Evolutionary conservation across 2,113 vertebrate species (phyloP).

Genomic region (Ptychochromis oligacanthus): DNA sequence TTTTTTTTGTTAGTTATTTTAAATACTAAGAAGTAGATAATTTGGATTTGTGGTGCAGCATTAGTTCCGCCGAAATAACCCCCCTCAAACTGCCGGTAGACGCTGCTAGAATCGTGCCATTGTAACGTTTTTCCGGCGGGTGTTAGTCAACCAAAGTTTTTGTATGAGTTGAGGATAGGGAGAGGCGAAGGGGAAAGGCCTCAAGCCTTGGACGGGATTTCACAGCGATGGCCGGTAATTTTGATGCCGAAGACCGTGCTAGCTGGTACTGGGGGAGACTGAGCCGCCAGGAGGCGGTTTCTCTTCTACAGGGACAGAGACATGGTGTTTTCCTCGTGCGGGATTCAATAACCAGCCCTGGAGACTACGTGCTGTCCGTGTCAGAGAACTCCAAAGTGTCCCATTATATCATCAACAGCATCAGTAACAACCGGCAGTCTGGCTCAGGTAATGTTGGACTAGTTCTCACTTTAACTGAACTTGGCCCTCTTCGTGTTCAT

Average conservation of each 20-base stretch:
- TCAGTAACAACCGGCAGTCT: slow-evolving; percentile 85
- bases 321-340: slow-evolving; percentile 96
- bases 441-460: slow-evolving; percentile 72
- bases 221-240: slow-evolving; percentile 92
- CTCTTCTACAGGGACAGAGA: slow-evolving; percentile 91
- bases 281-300: slow-evolving; percentile 90
- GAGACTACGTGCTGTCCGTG: slow-evolving; percentile 96
- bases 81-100: background rate
- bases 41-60: background rate
- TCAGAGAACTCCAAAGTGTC: slow-evolving; percentile 98
- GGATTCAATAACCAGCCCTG: slow-evolving; percentile 93
- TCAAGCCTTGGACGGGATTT: slow-evolving; percentile 79
- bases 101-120: background rate
- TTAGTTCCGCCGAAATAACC: background rate
- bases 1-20: slow-evolving; percentile 2
- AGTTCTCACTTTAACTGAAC: background rate
- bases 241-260: slow-evolving; percentile 91
- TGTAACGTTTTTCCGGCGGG: slow-evolving; percentile 14
- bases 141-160: slow-evolving; percentile 76
- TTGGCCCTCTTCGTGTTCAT: background rate
- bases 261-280: slow-evolving; percentile 96
- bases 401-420: slow-evolving; percentile 98
- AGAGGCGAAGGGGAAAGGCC: slow-evolving; percentile 78
- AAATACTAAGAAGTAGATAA: background rate
- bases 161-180: slow-evolving; percentile 80